These are phyloP conservation scores for Deroptyus accipitrinus DNA, from an alignment of 2,113 vertebrate genomes.

Conservation along the genomic window DNA sequence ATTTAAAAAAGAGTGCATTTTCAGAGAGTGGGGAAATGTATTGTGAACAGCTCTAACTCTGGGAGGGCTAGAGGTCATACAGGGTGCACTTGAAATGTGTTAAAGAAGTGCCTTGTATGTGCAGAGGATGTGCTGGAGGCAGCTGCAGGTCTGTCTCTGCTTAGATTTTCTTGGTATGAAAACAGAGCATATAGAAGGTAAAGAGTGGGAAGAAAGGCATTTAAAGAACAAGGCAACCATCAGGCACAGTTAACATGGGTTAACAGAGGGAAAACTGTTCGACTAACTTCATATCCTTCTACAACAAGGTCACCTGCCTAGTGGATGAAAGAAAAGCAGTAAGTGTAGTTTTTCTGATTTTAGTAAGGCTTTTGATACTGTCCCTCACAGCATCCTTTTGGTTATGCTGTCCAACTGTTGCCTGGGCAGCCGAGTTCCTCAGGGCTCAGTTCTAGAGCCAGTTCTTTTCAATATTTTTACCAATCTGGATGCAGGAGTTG, in stretches of 20 bases:
- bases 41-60: not conserved
- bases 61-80: not conserved
- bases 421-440: accelerated
- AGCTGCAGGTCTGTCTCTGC: not conserved
- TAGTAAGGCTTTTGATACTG: not conserved
- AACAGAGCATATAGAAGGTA: not conserved
- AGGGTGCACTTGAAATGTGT: too few species aligned
- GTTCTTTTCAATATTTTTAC: not conserved
- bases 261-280: not conserved
- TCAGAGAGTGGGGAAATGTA: not conserved
- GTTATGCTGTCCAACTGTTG: not conserved
- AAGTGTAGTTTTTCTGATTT: not conserved
- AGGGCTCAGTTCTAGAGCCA: not conserved
- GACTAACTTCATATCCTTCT: not conserved
- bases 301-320: not conserved
- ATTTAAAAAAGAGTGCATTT: not conserved
- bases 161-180: not conserved
- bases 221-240: not conserved
- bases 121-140: not conserved
- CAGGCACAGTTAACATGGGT: not conserved
- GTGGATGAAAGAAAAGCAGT: not conserved
- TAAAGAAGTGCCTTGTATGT: not conserved
- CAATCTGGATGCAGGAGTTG: not conserved
- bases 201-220: not conserved
- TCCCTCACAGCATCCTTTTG: not conserved